Evolutionary conservation across 1,140 invertebrate species (phyloP).

Genomic region (Pectinophora gossypiella): DNA sequence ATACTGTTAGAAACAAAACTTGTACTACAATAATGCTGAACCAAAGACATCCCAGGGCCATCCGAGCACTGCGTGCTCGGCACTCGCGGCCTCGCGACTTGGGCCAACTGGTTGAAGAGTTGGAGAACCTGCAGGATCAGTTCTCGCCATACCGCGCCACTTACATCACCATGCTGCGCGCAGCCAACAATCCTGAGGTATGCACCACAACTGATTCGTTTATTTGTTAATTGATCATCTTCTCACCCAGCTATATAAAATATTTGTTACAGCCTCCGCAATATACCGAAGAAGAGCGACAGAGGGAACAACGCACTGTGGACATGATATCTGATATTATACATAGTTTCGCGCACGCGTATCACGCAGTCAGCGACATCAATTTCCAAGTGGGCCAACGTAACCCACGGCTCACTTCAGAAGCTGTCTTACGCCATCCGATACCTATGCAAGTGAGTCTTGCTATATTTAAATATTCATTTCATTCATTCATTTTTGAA

Average conservation of each 20-base stretch:
- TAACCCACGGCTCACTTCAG: conserved; percentile 34
- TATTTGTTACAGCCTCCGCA: conserved; percentile 5
- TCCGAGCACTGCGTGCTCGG: conserved; percentile 18
- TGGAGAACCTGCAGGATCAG: conserved; percentile 23
- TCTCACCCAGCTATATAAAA: conserved; percentile 13
- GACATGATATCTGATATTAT: conserved; percentile 86
- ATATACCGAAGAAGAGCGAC: conserved; percentile 37
- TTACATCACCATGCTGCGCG: conserved; percentile 24
- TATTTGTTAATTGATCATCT: conserved; percentile 22
- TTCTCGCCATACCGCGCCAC: conserved; percentile 20
- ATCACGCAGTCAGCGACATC: conserved; percentile 89
- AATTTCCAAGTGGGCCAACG: conserved; percentile 27
- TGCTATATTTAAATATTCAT: no score
- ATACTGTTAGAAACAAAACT: no score
- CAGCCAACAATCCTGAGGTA: conserved; percentile 46
- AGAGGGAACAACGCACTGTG: conserved; percentile 79
- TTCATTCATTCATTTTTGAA: no score
- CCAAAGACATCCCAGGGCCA: conserved; percentile 10
- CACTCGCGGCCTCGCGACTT: conserved; percentile 25
- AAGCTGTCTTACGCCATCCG: conserved; percentile 21
- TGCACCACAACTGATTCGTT: background rate
- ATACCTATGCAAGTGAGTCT: conserved; percentile 34
- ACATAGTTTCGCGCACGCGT: conserved; percentile 90
- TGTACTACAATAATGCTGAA: no score
- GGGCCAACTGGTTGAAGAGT: conserved; percentile 25